Conservation (phyloP, 2,888 invertebrate species). For the Drosophila kanekoi region DNA sequence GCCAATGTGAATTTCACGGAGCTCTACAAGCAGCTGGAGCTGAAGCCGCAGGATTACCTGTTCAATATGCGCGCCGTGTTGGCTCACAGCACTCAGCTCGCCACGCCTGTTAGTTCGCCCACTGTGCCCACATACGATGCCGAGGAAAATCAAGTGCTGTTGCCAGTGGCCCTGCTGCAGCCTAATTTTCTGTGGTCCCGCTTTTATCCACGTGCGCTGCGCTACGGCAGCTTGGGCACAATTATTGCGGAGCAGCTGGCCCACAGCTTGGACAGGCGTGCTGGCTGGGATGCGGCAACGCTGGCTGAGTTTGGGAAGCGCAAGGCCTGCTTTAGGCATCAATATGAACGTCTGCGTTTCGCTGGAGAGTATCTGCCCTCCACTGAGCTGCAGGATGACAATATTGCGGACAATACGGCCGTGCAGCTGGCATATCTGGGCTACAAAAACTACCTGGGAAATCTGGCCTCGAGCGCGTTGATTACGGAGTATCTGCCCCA, state of each 20-base stretch:
- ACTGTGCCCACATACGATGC: constrained; percentile 58
- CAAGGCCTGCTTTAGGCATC: constrained; percentile 75
- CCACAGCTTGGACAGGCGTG: constrained; percentile 75
- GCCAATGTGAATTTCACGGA: constrained; percentile 61
- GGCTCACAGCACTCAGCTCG: constrained; percentile 30
- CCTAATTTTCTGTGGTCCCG: constrained; percentile 81
- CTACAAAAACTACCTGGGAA: constrained; percentile 70
- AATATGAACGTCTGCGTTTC: constrained; percentile 76
- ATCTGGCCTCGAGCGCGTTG: constrained; percentile 36
- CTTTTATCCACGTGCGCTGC: constrained; percentile 78
- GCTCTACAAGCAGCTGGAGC: constrained; percentile 51
- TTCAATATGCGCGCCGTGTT: constrained; percentile 65
- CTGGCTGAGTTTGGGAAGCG: constrained; percentile 65
- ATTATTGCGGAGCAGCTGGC: constrained; percentile 79
- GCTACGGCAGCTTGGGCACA: constrained; percentile 78
- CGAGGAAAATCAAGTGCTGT: constrained; percentile 64
- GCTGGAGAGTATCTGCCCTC: constrained; percentile 71
- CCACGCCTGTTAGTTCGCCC: constrained; percentile 13
- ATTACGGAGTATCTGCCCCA: constrained; percentile 73
- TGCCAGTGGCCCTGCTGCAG: constrained; percentile 78
- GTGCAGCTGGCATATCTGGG: constrained; percentile 80
- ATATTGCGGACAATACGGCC: constrained; percentile 83
- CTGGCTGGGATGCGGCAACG: constrained; percentile 74
- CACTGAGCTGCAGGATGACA: constrained; percentile 75
- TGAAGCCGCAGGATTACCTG: constrained; percentile 62